Base-by-base conservation (phyloP, 2,888 invertebrate genomes). In the Lissonota sp. region DNA sequence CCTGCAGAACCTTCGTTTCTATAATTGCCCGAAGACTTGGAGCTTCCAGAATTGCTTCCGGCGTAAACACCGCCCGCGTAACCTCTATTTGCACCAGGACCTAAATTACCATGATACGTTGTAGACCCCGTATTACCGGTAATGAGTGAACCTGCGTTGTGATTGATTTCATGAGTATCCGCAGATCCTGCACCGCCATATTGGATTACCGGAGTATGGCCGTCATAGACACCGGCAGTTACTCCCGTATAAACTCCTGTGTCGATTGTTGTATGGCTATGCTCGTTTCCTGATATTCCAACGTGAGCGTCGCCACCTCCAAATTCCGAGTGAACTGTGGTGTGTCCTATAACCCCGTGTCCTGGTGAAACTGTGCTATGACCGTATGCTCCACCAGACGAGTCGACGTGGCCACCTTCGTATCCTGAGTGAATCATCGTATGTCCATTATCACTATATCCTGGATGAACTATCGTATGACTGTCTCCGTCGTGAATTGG, bases 91-190 rank as follows among this genome's bases (percentile, higher is more conserved):
- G 49, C 72, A 12, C 51, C 53, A 42, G 80, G 10, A 12, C 70
- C 66, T 6, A 78, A 58, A 57, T 62, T 42, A 42, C 67, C 74
- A 26, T 80, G 72, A 63, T 78, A 67, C 14, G 51, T 72, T 10
- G 39, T 16, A n/a, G 80, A 77, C 63, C 73, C 82, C 7, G 72
- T 44, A 8, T 72, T 12, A n/a, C 62, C 69, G 6, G 73, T 8
- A 57, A 46, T 57, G 10, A 39, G 16, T 3, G 64, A 44, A 16
- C 44, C 12, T n/a, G 46, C 51, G 4, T 44, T 58, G 37, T 81
- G 49, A 53, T 71, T 58, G 37, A 75, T 62, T n/a, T 10, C 80
- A 10, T 75, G 39, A 39, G 44, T 55, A 4, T 16, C 60, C 6
- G 60, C 46, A 6, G 69, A 49, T 69, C 62, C 69, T 4, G 39